Conservation (phyloP, 2,797 vertebrate species). For the Coregonus sp. region DNA sequence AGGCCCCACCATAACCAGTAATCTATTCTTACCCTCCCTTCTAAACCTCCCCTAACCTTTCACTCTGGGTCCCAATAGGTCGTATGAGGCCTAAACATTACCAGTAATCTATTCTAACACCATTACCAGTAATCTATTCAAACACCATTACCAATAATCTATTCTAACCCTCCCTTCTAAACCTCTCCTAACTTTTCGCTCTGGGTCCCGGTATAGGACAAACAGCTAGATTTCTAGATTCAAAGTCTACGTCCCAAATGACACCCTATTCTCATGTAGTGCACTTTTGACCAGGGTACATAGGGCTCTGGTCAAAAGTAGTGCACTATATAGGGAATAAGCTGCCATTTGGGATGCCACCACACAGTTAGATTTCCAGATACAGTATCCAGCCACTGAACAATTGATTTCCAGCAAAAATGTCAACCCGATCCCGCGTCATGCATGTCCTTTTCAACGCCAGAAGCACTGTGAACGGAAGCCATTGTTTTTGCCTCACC, state of each 20-base stretch:
- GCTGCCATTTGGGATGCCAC: background rate
- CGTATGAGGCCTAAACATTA: background rate
- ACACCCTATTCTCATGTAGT: background rate
- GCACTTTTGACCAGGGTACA: no score
- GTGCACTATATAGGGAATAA: background rate
- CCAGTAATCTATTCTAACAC: no score
- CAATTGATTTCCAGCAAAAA: constrained; percentile 32
- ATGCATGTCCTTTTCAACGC: background rate
- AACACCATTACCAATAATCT: no score
- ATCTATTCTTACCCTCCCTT: constrained; percentile 21
- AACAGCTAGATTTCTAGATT: background rate
- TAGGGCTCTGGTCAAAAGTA: background rate
- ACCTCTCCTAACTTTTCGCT: constrained; percentile 25
- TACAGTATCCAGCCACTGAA: constrained; percentile 26
- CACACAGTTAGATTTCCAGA: background rate
- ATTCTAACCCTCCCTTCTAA: constrained; percentile 5
- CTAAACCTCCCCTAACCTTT: constrained; percentile 24
- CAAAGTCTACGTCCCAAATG: background rate
- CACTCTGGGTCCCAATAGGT: background rate
- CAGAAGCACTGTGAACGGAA: background rate
- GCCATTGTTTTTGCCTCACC: background rate
- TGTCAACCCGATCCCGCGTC: background rate
- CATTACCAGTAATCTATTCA: no score
- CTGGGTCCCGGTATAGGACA: background rate
- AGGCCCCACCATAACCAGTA: constrained; percentile 31